These are phyloP conservation scores for Papilio gigon DNA, from an alignment of 2,888 invertebrate species.

Conservation along the genomic window DNA sequence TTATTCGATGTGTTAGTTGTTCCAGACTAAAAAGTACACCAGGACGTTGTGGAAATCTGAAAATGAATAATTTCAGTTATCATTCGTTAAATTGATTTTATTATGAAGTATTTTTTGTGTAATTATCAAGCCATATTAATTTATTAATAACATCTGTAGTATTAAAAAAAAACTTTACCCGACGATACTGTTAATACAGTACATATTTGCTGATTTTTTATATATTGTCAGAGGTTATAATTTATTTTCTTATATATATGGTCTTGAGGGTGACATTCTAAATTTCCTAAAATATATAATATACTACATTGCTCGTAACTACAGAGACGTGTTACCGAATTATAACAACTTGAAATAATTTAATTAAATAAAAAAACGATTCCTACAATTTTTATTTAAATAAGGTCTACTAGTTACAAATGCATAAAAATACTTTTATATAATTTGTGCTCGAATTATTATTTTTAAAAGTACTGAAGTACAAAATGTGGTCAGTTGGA, in stretches of 20 bases:
- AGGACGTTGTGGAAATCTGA: constrained; percentile 78
- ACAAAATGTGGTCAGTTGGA: not conserved
- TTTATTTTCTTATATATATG: too few relatives aligned
- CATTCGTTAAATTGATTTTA: not conserved
- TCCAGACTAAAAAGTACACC: constrained; percentile 76
- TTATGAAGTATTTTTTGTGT: too few relatives aligned
- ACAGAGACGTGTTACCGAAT: not conserved
- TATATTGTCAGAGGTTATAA: too few relatives aligned
- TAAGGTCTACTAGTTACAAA: not conserved
- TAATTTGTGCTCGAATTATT: not conserved
- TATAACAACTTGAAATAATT: not conserved
- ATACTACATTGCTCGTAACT: not conserved
- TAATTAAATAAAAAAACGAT: not conserved
- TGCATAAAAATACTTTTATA: not conserved
- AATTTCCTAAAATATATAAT: not conserved
- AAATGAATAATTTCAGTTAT: constrained; percentile 52
- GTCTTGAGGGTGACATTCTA: not conserved
- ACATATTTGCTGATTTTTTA: too few relatives aligned
- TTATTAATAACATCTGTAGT: not conserved
- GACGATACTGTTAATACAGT: too few relatives aligned
- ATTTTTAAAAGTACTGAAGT: not conserved
- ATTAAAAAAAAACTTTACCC: constrained; percentile 13
- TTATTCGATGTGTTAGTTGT: constrained; percentile 51
- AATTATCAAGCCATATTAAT: not conserved
- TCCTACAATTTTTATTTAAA: not conserved